These are phyloP conservation scores for Sesia apiformis DNA, from an alignment of 2,888 invertebrate genomes.

Conservation along the genomic window DNA sequence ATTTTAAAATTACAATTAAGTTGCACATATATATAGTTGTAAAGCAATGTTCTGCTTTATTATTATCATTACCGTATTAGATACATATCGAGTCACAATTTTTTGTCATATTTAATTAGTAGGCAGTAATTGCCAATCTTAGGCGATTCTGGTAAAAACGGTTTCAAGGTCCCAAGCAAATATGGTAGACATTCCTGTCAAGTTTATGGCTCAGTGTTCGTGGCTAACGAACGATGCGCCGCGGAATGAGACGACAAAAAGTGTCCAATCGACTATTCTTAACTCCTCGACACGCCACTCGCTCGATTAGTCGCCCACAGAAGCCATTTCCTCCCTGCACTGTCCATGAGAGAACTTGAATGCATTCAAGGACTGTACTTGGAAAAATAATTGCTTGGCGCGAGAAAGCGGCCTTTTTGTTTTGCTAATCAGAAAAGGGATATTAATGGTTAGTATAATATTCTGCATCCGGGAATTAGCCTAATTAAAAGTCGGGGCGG, in stretches of 20 bases:
- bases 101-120: no score
- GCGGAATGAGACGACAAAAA: conserved; percentile 48
- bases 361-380: conserved; percentile 20
- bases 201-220: conserved; percentile 23
- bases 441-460: neutral
- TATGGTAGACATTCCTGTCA: conserved; percentile 28
- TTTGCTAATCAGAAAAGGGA: conserved; percentile 21
- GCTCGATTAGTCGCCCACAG: conserved; percentile 36
- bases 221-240: conserved; percentile 32
- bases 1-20: neutral
- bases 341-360: conserved; percentile 28
- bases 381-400: conserved; percentile 36
- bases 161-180: conserved; percentile 11
- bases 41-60: neutral
- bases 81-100: no score
- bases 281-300: conserved; percentile 27
- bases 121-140: neutral
- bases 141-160: neutral
- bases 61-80: no score
- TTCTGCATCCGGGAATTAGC: conserved; percentile 14
- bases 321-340: conserved; percentile 14
- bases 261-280: conserved; percentile 43
- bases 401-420: conserved; percentile 23
- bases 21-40: neutral
- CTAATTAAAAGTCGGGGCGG: conserved; percentile 30